These are phyloP conservation scores for Gryon sp. DNA, from an alignment of 1,140 invertebrate species.

Conservation along the genomic window DNA sequence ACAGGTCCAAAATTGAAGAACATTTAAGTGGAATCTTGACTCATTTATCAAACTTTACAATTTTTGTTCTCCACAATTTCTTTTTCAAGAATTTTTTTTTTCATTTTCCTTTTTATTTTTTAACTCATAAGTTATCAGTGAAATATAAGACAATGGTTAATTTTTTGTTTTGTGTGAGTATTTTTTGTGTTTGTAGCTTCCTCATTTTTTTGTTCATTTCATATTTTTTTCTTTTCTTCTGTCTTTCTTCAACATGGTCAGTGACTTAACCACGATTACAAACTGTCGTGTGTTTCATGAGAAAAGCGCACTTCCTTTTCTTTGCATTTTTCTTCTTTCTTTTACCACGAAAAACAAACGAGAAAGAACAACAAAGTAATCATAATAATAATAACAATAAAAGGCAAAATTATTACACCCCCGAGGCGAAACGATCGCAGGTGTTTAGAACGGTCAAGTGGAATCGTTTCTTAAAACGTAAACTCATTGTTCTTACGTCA, in stretches of 20 bases:
- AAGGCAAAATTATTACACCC: conserved; percentile 47
- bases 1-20: conserved; percentile 40
- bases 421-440: conserved; percentile 44
- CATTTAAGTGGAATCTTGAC: conserved; percentile 43
- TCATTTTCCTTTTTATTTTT: too few species aligned
- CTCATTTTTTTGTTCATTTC: too few species aligned
- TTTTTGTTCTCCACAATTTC: too few species aligned
- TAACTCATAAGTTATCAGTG: too few species aligned
- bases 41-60: conserved; percentile 55
- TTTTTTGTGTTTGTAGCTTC: too few species aligned
- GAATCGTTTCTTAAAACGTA: conserved; percentile 38
- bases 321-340: conserved; percentile 30
- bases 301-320: conserved; percentile 16
- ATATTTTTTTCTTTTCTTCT: too few species aligned
- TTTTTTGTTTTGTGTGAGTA: too few species aligned
- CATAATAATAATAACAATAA: conserved; percentile 50
- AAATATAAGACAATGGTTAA: too few species aligned
- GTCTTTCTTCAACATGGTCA: too few species aligned
- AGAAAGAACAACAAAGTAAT: conserved; percentile 27
- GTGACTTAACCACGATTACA: conserved; percentile 41
- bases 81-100: too few species aligned
- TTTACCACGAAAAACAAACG: conserved; percentile 10
- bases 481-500: conserved; percentile 44
- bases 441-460: conserved; percentile 54
- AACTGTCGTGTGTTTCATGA: conserved; percentile 13